Conservation (phyloP, 2,113 vertebrate species). For the Lampris megalopsis region DNA sequence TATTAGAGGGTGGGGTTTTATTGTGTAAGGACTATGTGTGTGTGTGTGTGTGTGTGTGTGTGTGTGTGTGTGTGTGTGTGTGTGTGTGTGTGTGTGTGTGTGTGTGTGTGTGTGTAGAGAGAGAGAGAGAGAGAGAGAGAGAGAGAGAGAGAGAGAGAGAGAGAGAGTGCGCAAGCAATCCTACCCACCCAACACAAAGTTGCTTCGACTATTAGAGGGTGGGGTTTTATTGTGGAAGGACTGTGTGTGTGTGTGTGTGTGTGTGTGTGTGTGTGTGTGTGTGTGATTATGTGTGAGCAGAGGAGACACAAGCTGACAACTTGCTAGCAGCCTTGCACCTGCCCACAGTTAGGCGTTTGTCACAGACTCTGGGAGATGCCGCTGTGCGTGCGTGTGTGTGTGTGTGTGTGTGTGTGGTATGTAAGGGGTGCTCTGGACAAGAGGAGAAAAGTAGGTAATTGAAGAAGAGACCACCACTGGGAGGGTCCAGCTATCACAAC, state of each 20-base stretch:
- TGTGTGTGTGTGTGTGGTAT: no score
- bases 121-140: background rate
- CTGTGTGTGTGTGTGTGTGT: no score
- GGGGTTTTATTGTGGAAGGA: background rate
- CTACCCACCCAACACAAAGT: background rate
- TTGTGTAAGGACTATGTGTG: background rate
- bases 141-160: constrained; percentile 1
- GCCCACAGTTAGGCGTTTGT: constrained; percentile 77
- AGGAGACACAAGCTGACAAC: constrained; percentile 76
- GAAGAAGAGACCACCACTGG: no score
- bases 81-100: constrained; percentile 8
- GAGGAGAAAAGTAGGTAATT: no score
- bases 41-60: no score
- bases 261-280: no score
- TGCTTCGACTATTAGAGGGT: background rate
- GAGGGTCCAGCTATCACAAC: no score
- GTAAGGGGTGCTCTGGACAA: no score
- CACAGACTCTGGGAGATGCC: constrained; percentile 41
- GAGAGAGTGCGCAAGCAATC: constrained; percentile 1
- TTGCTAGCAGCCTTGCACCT: constrained; percentile 80
- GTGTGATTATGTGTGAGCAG: constrained; percentile 64
- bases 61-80: constrained; percentile 20
- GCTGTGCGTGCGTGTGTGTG: constrained; percentile 1
- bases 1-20: background rate
- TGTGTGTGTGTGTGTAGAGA: constrained; percentile 44